Percentiles rank a stretch among this genome's conserved stretches.
Evolutionary conservation across 2,113 vertebrate genomes (phyloP).

Genomic region (Tetrao urogallus): DNA sequence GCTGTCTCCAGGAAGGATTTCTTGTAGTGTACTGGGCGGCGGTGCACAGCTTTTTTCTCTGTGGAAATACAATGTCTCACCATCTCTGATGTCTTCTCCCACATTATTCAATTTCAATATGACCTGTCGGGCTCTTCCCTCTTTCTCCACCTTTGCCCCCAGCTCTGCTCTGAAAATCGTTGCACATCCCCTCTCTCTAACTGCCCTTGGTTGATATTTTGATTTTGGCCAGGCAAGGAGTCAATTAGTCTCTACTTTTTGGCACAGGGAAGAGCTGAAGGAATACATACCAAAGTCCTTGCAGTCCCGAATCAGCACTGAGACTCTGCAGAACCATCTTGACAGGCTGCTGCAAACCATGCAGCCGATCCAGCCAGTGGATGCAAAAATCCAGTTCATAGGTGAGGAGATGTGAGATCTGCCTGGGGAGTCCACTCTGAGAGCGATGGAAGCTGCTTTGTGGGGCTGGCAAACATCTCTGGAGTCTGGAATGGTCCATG

Average conservation of each 20-base stretch:
- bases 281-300: constrained; percentile 78
- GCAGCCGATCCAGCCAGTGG: constrained; percentile 57
- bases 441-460: not conserved
- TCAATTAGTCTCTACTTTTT: not conserved
- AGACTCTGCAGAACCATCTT: constrained; percentile 63
- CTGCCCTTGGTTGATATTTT: not conserved
- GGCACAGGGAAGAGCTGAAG: constrained; percentile 81
- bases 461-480: not conserved
- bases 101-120: accelerated
- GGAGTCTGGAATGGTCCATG: not conserved
- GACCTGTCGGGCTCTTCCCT: not conserved
- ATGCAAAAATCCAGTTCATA: constrained; percentile 87
- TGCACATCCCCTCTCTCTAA: not conserved
- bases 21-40: not conserved
- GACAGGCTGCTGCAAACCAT: constrained; percentile 66
- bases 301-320: constrained; percentile 22
- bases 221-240: not conserved
- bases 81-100: not conserved
- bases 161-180: not conserved
- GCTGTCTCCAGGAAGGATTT: not conserved
- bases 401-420: constrained; percentile 75
- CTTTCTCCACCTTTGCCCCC: not conserved
- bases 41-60: not conserved
- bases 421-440: not conserved
- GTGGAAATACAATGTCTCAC: not conserved